Conservation (phyloP, 2,113 vertebrate species). For the Abramis brama region DNA sequence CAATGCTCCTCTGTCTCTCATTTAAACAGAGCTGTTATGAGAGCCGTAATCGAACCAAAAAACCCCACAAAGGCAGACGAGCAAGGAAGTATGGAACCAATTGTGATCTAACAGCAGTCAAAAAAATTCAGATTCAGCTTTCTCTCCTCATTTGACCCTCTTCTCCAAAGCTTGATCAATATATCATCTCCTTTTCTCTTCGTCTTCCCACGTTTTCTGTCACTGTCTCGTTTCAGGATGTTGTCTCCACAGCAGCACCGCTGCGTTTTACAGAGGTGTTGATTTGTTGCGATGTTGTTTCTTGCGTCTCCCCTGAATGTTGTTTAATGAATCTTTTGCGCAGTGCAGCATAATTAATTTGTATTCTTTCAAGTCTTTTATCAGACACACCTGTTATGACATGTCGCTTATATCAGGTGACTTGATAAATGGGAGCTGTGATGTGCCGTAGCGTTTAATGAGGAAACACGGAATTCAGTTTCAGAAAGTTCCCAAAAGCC, state of each 20-base stretch:
- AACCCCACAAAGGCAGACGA: slow-evolving; percentile 45
- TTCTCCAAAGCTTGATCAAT: slow-evolving; percentile 20
- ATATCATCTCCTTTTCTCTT: slow-evolving; percentile 16
- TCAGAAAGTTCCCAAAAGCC: not conserved
- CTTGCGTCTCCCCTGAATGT: slow-evolving; percentile 24
- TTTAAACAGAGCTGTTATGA: slow-evolving; percentile 40
- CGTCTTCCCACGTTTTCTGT: not conserved
- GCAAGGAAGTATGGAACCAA: slow-evolving; percentile 67
- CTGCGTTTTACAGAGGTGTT: not conserved
- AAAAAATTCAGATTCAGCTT: slow-evolving; percentile 40
- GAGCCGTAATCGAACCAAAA: slow-evolving; percentile 32
- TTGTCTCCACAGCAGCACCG: not conserved
- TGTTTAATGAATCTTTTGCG: slow-evolving; percentile 36
- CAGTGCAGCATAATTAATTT: slow-evolving; percentile 32
- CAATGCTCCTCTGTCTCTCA: slow-evolving; percentile 43
- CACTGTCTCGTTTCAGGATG: slow-evolving; percentile 5
- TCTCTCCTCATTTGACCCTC: slow-evolving; percentile 49
- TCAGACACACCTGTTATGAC: slow-evolving; percentile 17
- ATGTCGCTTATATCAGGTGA: slow-evolving; percentile 26
- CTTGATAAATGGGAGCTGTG: not conserved
- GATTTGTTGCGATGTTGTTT: slow-evolving; percentile 5
- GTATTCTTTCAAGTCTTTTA: slow-evolving; percentile 36
- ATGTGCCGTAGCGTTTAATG: not conserved
- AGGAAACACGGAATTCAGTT: not conserved
- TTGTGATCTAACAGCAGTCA: slow-evolving; percentile 67